phyloP scores from a whole-genome alignment of 2,888 invertebrate species.

The Sipunculus nudus region DNA sequence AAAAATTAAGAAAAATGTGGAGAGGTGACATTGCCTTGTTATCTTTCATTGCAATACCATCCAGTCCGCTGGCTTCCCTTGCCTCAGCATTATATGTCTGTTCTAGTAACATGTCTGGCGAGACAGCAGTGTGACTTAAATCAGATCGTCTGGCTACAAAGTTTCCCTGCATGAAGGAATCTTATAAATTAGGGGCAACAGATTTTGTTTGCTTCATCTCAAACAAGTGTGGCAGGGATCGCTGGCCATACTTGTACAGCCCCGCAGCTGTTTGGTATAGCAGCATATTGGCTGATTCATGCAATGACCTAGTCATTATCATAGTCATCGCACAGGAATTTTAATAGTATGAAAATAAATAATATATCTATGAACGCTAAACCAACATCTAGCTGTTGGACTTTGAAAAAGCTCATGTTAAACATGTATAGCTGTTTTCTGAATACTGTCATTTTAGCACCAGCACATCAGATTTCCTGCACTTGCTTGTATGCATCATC shows the following conservation, averaged over 20 bases:
- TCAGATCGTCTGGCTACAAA: constrained; percentile 8
- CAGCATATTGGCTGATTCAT: constrained; percentile 10
- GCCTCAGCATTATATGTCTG: constrained; percentile 24
- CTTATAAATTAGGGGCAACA: constrained; percentile 2
- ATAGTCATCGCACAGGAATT: too few relatives aligned
- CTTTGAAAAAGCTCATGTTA: too few relatives aligned
- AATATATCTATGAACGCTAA: too few relatives aligned
- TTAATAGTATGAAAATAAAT: too few relatives aligned
- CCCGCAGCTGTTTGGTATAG: constrained; percentile 18
- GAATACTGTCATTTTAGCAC: too few relatives aligned
- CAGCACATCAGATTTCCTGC: too few relatives aligned
- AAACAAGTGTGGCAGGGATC: constrained; percentile 3
- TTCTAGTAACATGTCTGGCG: constrained; percentile 25
- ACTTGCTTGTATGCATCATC: too few relatives aligned
- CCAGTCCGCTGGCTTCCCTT: constrained; percentile 15
- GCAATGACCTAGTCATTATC: too few relatives aligned
- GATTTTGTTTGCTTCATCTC: constrained; percentile 21
- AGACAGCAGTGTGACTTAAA: constrained; percentile 16
- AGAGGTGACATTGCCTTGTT: too few relatives aligned
- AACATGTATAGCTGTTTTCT: too few relatives aligned
- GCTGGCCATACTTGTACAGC: constrained; percentile 17
- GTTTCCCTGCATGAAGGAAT: constrained; percentile 6
- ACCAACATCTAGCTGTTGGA: too few relatives aligned
- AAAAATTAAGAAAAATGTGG: too few relatives aligned
- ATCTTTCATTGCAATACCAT: constrained; percentile 19